phyloP scores from a whole-genome alignment of 1,140 invertebrate genomes.

The Psilanteris sp. region DNA sequence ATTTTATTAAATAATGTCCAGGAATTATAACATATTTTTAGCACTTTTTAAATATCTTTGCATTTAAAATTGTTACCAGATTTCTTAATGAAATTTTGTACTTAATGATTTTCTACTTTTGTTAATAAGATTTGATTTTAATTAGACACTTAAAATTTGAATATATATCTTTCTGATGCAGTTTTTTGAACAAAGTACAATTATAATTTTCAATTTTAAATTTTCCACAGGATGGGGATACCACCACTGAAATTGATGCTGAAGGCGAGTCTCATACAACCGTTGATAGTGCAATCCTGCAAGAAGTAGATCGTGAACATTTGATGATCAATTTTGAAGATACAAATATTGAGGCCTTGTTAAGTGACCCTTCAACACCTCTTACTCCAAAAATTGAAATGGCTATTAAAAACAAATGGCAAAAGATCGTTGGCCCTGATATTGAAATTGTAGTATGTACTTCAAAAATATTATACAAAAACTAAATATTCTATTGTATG shows the following conservation, averaged over 20 bases:
- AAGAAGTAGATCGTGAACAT: conserved; percentile 79
- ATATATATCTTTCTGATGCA: no score
- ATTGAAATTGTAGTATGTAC: conserved; percentile 89
- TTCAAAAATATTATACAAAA: no score
- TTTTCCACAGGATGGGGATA: conserved; percentile 78
- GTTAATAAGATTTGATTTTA: no score
- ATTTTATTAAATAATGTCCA: no score
- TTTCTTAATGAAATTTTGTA: no score
- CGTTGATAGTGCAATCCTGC: conserved; percentile 82
- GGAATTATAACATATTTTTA: no score
- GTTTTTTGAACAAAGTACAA: no score
- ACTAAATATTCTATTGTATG: background rate
- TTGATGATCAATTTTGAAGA: conserved; percentile 83
- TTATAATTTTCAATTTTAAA: no score
- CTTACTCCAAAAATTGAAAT: conserved; percentile 86
- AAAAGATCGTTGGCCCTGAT: conserved; percentile 88
- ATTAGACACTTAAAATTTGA: no score
- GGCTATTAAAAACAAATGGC: conserved; percentile 91
- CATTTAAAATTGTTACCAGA: no score
- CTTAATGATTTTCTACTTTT: no score
- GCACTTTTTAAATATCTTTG: no score
- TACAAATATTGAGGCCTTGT: conserved; percentile 78
- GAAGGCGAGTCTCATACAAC: conserved; percentile 85
- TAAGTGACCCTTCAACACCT: conserved; percentile 81
- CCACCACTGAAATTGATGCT: conserved; percentile 83